These are phyloP conservation scores for Elgaria multicarinata DNA, from an alignment of 2,113 vertebrate species.

Conservation along the genomic window DNA sequence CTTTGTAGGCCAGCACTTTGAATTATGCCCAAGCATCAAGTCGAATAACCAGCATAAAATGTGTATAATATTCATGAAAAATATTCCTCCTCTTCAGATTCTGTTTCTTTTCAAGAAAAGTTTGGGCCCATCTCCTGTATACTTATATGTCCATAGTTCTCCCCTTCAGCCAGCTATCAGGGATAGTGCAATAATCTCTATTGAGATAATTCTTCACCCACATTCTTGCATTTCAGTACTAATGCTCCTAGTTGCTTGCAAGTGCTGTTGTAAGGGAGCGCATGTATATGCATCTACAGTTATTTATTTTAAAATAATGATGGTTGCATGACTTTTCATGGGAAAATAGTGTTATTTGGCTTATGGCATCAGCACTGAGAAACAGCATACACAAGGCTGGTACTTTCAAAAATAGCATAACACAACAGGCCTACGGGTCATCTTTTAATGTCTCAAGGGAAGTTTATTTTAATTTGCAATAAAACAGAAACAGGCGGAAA, in stretches of 20 bases:
- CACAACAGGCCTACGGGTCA: not conserved
- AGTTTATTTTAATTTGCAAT: slow-evolving; percentile 2
- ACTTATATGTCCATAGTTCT: no score
- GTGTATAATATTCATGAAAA: not conserved
- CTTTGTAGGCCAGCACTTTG: not conserved
- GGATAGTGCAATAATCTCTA: not conserved
- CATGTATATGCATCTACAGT: not conserved
- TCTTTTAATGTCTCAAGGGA: not conserved
- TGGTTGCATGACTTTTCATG: not conserved
- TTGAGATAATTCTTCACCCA: not conserved
- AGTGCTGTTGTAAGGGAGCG: not conserved
- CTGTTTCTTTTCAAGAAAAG: not conserved
- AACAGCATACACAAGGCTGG: not conserved
- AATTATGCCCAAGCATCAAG: not conserved
- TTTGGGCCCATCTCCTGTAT: not conserved
- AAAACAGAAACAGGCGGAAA: not conserved
- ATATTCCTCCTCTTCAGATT: not conserved
- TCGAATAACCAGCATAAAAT: not conserved
- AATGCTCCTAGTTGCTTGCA: not conserved
- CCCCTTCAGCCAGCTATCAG: not conserved
- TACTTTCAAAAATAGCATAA: not conserved
- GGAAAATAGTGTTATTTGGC: not conserved
- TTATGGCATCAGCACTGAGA: not conserved
- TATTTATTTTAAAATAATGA: not conserved
- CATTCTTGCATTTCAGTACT: not conserved